A percentile compares a stretch with the other conserved stretches of the same genome.
These are phyloP conservation scores for Phymatocera aterrima DNA, from an alignment of 2,888 invertebrate species.

Conservation along the genomic window DNA sequence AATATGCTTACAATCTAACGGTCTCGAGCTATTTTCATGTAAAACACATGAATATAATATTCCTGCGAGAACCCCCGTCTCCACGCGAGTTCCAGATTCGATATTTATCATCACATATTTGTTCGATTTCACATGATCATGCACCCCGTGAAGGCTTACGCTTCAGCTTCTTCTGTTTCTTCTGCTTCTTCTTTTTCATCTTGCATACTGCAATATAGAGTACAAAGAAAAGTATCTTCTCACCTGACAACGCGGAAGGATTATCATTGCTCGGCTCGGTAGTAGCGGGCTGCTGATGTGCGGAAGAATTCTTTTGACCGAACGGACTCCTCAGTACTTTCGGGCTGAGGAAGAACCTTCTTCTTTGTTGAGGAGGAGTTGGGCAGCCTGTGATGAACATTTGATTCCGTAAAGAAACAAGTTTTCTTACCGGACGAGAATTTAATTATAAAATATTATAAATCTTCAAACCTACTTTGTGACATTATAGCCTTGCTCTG, in stretches of 20 bases:
- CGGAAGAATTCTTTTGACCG: slow-evolving; percentile 76
- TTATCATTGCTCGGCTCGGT: slow-evolving; percentile 76
- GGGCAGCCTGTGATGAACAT: slow-evolving; percentile 78
- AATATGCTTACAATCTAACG: slow-evolving; percentile 19
- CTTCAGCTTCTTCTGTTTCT: no score
- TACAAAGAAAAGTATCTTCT: slow-evolving; percentile 61
- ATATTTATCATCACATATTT: no score
- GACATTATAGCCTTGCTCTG: slow-evolving; percentile 77
- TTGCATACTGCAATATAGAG: no score
- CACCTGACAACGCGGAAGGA: slow-evolving; percentile 85
- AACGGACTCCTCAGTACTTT: slow-evolving; percentile 89
- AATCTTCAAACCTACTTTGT: slow-evolving; percentile 76
- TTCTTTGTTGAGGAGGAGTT: slow-evolving; percentile 86
- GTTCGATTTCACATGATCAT: no score
- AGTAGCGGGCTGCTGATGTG: slow-evolving; percentile 67
- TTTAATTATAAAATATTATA: background rate
- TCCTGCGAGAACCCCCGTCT: background rate
- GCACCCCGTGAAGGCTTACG: background rate
- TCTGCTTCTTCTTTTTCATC: no score
- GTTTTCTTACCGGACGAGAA: background rate
- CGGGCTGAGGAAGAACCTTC: slow-evolving; percentile 89
- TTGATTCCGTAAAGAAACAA: background rate
- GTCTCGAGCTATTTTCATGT: background rate
- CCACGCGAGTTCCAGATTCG: background rate
- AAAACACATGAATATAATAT: background rate